These are phyloP conservation scores for Sycophila sp. DNA, from an alignment of 1,140 invertebrate genomes.

Conservation along the genomic window DNA sequence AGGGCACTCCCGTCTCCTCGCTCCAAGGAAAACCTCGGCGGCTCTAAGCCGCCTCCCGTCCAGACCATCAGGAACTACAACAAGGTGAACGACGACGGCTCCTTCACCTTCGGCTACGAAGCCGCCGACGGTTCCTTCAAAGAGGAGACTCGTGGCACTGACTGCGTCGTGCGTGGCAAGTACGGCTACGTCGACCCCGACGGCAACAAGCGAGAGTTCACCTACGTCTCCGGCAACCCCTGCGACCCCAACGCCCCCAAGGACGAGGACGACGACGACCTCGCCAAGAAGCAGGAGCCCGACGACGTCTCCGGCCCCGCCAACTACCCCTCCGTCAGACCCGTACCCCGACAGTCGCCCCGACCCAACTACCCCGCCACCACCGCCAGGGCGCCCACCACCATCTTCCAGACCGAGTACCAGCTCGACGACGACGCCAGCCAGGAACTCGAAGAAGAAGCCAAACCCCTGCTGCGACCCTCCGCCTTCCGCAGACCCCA, in stretches of 20 bases:
- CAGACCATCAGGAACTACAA: slow-evolving; percentile 84
- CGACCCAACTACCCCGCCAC: slow-evolving; percentile 62
- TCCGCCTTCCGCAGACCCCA: slow-evolving; percentile 52
- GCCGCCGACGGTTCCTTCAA: slow-evolving; percentile 91
- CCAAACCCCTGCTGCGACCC: slow-evolving; percentile 55
- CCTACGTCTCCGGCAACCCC: slow-evolving; percentile 90
- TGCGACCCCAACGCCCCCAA: slow-evolving; percentile 84
- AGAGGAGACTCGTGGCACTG: slow-evolving; percentile 85
- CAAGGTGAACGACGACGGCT: slow-evolving; percentile 85
- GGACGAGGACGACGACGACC: slow-evolving; percentile 74
- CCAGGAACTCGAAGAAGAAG: slow-evolving; percentile 71
- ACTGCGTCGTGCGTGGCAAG: slow-evolving; percentile 87
- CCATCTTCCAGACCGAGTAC: slow-evolving; percentile 75
- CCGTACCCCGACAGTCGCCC: slow-evolving; percentile 57
- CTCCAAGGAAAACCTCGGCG: slow-evolving; percentile 66
- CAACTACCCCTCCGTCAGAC: slow-evolving; percentile 72
- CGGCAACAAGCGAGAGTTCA: slow-evolving; percentile 87
- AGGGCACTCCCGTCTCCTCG: slow-evolving; percentile 60
- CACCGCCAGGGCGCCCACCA: slow-evolving; percentile 70
- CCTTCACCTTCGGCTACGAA: slow-evolving; percentile 89
- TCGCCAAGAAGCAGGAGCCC: slow-evolving; percentile 66
- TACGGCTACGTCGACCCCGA: slow-evolving; percentile 90
- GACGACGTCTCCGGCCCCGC: slow-evolving; percentile 70
- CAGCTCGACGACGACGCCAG: slow-evolving; percentile 68
- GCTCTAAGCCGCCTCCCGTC: slow-evolving; percentile 75